Evolutionary conservation across 2,113 vertebrate genomes (phyloP).

Genomic region (Perca flavescens): DNA sequence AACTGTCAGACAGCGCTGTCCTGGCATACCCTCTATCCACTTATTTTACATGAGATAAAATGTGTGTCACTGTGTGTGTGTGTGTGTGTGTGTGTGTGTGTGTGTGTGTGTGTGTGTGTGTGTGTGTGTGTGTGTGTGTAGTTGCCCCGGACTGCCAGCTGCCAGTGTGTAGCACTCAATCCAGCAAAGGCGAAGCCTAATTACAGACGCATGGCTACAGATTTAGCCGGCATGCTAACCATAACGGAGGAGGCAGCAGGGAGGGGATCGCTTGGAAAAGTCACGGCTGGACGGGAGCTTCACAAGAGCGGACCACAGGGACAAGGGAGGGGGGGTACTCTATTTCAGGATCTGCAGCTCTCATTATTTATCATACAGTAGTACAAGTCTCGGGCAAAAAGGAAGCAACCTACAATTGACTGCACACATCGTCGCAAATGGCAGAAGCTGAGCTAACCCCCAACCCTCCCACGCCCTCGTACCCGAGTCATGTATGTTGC

Average conservation of each 20-base stretch:
- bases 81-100: slow-evolving; percentile 16
- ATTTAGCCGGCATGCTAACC: slow-evolving; percentile 90
- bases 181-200: slow-evolving; percentile 83
- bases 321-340: slow-evolving; percentile 73
- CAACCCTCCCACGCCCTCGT: slow-evolving; percentile 50
- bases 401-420: slow-evolving; percentile 83
- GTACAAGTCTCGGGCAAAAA: slow-evolving; percentile 76
- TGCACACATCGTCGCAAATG: slow-evolving; percentile 64
- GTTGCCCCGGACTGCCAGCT: slow-evolving; percentile 79
- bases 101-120: slow-evolving; percentile 3
- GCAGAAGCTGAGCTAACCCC: slow-evolving; percentile 57
- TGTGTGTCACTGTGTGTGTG: slow-evolving; percentile 43
- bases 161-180: slow-evolving; percentile 84
- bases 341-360: slow-evolving; percentile 84
- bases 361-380: slow-evolving; percentile 86
- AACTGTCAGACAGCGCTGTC: slow-evolving; percentile 50
- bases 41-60: slow-evolving; percentile 62
- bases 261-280: slow-evolving; percentile 85
- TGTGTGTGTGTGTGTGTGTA: slow-evolving; percentile 50
- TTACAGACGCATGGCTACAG: slow-evolving; percentile 87
- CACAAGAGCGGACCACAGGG: slow-evolving; percentile 86
- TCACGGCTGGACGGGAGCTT: slow-evolving; percentile 85
- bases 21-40: slow-evolving; percentile 59
- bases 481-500: slow-evolving; percentile 20
- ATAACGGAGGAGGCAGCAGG: slow-evolving; percentile 87